Base-by-base conservation (phyloP, 1,140 invertebrate species). In the Epicauta chinensis region DNA sequence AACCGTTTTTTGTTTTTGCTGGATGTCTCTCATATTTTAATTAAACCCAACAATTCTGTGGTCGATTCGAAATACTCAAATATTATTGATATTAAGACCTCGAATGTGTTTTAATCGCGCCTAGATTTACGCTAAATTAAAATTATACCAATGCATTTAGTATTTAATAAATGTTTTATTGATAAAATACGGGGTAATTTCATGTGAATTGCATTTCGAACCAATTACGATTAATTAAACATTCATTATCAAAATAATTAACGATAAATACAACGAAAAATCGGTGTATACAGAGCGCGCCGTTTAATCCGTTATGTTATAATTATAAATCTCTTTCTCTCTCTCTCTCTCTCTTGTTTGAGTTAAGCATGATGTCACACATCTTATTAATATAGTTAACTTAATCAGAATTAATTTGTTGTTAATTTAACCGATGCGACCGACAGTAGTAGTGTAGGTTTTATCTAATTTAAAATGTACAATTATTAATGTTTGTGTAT, bases 381-480 rank as follows among this genome's bases (percentile, higher is more conserved):
- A 60, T 63, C 56, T 52, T 60, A 42, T 64, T 58, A 59, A 64
- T 59, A 51, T 59, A 60, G 56, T 64, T 64, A 64, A 59, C 60
- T 64, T 62, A 64, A 64, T 64, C 62, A 64, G 56, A 64, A 64
- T 64, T 62, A 64, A 64, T 61, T 62, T 54, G 58, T 53, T 58
- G 58, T 60, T 64, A 64, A 64, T 64, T 64, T 55, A 59, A 59
- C 53, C 53, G 54, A 56, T 45, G 46, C 56, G 49, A 57, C 51
- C 55, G 52, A 60, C 59, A 53, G 55, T 38, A 23, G 23, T 23
- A 23, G 23, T 23, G 59, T 56, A 61, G 47, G 59, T 50, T 58
- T 58, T 60, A 60, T 60, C 39, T 55, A 60, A 60, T 60, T 58
- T 54, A 46, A 36, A 55, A 48, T 23, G 5, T 2, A 39, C 14